Percentiles rank a stretch among this genome's conserved stretches.
Evolutionary conservation across 2,888 invertebrate genomes (phyloP).

Genomic region (Cybosia mesomella): DNA sequence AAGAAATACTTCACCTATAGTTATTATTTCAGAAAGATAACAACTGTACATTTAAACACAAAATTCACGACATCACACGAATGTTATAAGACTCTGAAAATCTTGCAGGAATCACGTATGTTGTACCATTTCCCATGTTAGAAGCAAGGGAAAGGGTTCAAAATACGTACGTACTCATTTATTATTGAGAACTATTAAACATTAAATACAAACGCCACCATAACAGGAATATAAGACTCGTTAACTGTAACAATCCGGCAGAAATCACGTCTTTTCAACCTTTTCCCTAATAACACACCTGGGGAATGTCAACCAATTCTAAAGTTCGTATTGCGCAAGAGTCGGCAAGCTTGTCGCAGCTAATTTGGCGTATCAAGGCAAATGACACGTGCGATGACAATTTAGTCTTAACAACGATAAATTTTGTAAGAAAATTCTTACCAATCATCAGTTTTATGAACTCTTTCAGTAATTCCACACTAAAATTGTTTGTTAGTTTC

Average conservation of each 20-base stretch:
- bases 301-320: slow-evolving; percentile 4
- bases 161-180: too few relatives aligned
- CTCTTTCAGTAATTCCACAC: slow-evolving; percentile 20
- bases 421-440: slow-evolving; percentile 44
- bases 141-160: too few relatives aligned
- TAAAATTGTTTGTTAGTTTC: slow-evolving; percentile 26
- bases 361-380: slow-evolving; percentile 41
- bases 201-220: too few relatives aligned
- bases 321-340: slow-evolving; percentile 31
- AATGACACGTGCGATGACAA: slow-evolving; percentile 33
- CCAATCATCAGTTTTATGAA: slow-evolving; percentile 43
- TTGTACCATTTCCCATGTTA: too few relatives aligned
- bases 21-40: too few relatives aligned
- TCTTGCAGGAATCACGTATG: too few relatives aligned
- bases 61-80: too few relatives aligned
- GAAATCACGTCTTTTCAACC: neutral
- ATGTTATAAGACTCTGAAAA: too few relatives aligned
- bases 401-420: slow-evolving; percentile 42
- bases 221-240: neutral
- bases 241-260: neutral
- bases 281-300: neutral
- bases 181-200: too few relatives aligned
- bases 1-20: too few relatives aligned
- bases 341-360: slow-evolving; percentile 26
- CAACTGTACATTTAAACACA: too few relatives aligned